Evolutionary conservation across 2,113 vertebrate species (phyloP), one percentile per base, ranked within the genome.

Genomic region (Synodontis membranacea): DNA sequence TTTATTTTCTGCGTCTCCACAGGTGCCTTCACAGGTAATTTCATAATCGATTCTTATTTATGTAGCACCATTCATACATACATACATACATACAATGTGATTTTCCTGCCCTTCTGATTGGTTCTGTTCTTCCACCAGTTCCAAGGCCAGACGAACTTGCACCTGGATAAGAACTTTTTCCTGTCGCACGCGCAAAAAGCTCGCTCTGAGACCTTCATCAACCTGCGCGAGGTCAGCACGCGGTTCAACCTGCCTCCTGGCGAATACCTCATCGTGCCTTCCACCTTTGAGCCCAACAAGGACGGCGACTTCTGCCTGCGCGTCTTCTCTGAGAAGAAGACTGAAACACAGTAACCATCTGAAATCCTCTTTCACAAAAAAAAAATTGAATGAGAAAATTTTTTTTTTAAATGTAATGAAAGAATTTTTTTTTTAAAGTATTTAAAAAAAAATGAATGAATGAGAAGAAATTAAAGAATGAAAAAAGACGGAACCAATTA

Each of bases 111-210:
- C 4, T n/a, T 5, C 54, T 86, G 46, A 91, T 80, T 81, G 44
- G 52, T 79, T 91, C 46, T 83, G 19, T 28, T 1, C 25, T 60
- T 0, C n/a, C 31, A 62, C 86, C 91, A 98, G 97, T 95, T 96
- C 84, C 86, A 86, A 0, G 96, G 96, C 0, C 96, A 97, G 94
- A 95, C 89, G 0, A 95, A 96, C 31, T 92, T 98, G n/a, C 97
- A 98, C 88, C 94, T 99, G 92, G 96, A 95, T 85, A 98, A 97
- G 91, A 97, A 96, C 89, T 99, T 95, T 90, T 99, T 99, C 95
- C 92, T 97, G 94, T 96, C 93, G 0, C 96, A 97, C 37, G 95
- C 96, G n/a, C 96, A 97, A 14, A 93, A 92, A 9, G 98, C 97
- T 5, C 94, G 89, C 37, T 99, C 97, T 0, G 97, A 98, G 80